Conservation (phyloP, 1,140 invertebrate genomes). For the Macrobrachium rosenbergii region DNA sequence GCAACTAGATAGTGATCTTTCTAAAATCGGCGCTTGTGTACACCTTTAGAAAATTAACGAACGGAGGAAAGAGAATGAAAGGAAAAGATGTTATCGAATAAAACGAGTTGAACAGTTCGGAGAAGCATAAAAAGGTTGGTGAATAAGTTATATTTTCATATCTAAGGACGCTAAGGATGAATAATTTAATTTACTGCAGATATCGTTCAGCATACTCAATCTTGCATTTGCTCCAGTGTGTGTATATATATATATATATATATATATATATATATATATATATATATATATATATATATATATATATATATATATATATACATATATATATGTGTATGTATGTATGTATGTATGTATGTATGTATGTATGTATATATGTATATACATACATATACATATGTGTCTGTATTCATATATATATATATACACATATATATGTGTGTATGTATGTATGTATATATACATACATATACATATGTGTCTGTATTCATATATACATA, state of each 20-base stretch:
- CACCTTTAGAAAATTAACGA: background rate
- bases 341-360: background rate
- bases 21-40: background rate
- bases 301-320: slow-evolving; percentile 28
- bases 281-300: slow-evolving; percentile 28
- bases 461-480: too few species aligned
- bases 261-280: slow-evolving; percentile 30
- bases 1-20: background rate
- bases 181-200: too few species aligned
- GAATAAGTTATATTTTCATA: too few species aligned
- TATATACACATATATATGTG: slow-evolving; percentile 6
- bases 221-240: too few species aligned
- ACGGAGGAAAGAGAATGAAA: background rate
- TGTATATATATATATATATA: slow-evolving; percentile 30
- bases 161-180: too few species aligned
- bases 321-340: slow-evolving; percentile 2
- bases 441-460: slow-evolving; percentile 1
- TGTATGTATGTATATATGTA: too few species aligned
- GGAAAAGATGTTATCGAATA: too few species aligned
- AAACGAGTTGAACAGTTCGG: too few species aligned
- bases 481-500: too few species aligned
- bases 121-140: too few species aligned
- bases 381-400: too few species aligned
- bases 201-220: background rate
- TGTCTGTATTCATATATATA: slow-evolving; percentile 8